Evolutionary conservation across 2,113 vertebrate species (phyloP).

Genomic region (Electrona antarctica): DNA sequence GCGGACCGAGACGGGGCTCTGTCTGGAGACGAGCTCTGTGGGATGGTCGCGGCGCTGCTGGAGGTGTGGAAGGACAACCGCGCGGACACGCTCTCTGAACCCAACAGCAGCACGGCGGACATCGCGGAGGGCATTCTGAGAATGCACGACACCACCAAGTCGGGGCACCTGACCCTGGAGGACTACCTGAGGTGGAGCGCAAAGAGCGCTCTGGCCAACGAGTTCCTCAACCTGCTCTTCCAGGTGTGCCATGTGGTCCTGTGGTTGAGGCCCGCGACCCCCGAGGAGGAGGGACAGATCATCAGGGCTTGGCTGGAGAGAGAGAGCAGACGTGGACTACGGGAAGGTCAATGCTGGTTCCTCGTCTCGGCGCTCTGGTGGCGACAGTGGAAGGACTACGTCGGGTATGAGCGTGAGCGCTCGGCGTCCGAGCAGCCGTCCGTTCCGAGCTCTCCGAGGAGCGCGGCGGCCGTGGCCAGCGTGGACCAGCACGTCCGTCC

Average conservation of each 20-base stretch:
- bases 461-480: conserved; percentile 71
- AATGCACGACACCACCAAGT: conserved; percentile 93
- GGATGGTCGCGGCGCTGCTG: too few relatives aligned
- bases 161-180: conserved; percentile 93
- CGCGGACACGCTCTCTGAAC: conserved; percentile 79
- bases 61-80: too few relatives aligned
- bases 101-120: conserved; percentile 83
- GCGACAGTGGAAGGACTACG: conserved; percentile 97
- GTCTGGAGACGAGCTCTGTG: too few relatives aligned
- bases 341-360: conserved; percentile 94
- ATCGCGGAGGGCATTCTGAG: conserved; percentile 90
- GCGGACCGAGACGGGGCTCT: too few relatives aligned
- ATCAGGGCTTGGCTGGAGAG: conserved; percentile 98
- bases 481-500: conserved; percentile 65
- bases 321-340: conserved; percentile 94
- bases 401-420: conserved; percentile 86
- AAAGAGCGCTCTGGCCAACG: conserved; percentile 95
- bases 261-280: conserved; percentile 91
- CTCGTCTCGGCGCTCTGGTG: conserved; percentile 98
- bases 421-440: conserved; percentile 92
- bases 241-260: conserved; percentile 98
- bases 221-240: conserved; percentile 97
- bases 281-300: conserved; percentile 96
- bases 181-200: conserved; percentile 99
- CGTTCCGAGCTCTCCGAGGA: conserved; percentile 83